A percentile compares a stretch with the other conserved stretches of the same genome.
phyloP scores from a whole-genome alignment of 2,797 vertebrate genomes.

The Iguana delicatissima region DNA sequence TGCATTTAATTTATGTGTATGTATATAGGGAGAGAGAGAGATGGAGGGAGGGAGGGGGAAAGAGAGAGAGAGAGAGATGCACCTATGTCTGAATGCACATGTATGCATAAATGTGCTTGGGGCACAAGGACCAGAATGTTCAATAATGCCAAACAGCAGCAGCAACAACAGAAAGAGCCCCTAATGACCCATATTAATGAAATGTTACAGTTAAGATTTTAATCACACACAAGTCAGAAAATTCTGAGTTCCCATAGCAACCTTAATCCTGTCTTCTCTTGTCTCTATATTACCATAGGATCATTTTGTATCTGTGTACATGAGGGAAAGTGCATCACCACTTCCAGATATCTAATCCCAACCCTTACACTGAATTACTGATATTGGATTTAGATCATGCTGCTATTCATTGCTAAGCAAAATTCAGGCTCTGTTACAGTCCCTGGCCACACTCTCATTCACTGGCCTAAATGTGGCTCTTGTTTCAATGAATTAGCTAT shows the following conservation, averaged over 20 bases:
- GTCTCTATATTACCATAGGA: conserved; percentile 44
- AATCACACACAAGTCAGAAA: conserved; percentile 60
- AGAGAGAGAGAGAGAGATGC: not conserved
- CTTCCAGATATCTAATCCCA: conserved; percentile 2
- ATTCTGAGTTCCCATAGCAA: conserved; percentile 74
- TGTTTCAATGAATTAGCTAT: not conserved
- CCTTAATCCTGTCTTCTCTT: conserved; percentile 52
- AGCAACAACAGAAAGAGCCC: conserved; percentile 40
- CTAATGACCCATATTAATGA: conserved; percentile 48
- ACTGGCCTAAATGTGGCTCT: not conserved
- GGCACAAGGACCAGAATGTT: conserved; percentile 10
- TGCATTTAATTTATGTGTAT: conserved; percentile 8
- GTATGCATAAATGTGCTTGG: accelerated
- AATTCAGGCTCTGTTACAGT: not conserved
- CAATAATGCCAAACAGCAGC: conserved; percentile 18
- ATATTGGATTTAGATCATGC: conserved; percentile 11
- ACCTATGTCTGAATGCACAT: not conserved
- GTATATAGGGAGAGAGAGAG: conserved; percentile 16
- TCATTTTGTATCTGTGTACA: conserved; percentile 47
- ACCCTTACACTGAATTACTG: not conserved
- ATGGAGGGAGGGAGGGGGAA: not conserved
- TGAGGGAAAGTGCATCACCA: not conserved
- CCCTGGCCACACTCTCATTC: conserved; percentile 4
- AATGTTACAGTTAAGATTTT: conserved; percentile 65
- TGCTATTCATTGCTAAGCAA: conserved; percentile 24